Evolutionary conservation across 2,888 invertebrate species (phyloP), one percentile per base, ranked within the genome.

Genomic region (Netelia virgata): DNA sequence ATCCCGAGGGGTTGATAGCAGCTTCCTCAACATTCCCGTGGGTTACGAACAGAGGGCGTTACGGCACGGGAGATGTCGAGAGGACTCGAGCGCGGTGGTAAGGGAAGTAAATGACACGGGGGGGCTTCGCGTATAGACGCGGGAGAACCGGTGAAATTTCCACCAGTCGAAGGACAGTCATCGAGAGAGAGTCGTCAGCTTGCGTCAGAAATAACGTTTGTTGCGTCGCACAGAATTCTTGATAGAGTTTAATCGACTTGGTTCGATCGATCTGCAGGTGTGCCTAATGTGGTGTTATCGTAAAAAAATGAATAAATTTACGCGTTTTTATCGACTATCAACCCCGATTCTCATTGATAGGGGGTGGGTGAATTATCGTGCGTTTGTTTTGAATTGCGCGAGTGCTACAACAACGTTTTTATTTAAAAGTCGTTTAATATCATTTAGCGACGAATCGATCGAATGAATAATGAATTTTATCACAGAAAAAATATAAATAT

Each of bases 131-230:
- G 5, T 41, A n/a, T 57, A 57, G 74, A 64, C 63, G 78, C 78
- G 69, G 61, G 80, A 68, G 83, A 76, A 80, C n/a, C 83, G 43
- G 18, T 72, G 55, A 76, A 77, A 84, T 76, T 80, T 80, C 59
- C 80, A 61, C 41, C 80, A 76, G 80, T 80, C 83, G 59, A 36
- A 11, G 68, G 28, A 59, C 72, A 80, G 66, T 47, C 83, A 72
- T 57, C 55, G 61, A 47, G 43, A 47, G 43, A 70, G 50, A 50
- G 23, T 41, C 55, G 66, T 72, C 23, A n/a, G 61, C 72, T 61
- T 72, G 47, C 64, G 70, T 64, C 69, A 57, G 63, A 55, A 28
- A 14, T 20, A n/a, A 20, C 70, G n/a, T 28, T 64, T 41, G 23
- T 75, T 28, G 63, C 36, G 72, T 57, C 41, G 11, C 11, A 14